Conservation (phyloP, 2,113 vertebrate genomes). For the Typhlomys cinereus region DNA sequence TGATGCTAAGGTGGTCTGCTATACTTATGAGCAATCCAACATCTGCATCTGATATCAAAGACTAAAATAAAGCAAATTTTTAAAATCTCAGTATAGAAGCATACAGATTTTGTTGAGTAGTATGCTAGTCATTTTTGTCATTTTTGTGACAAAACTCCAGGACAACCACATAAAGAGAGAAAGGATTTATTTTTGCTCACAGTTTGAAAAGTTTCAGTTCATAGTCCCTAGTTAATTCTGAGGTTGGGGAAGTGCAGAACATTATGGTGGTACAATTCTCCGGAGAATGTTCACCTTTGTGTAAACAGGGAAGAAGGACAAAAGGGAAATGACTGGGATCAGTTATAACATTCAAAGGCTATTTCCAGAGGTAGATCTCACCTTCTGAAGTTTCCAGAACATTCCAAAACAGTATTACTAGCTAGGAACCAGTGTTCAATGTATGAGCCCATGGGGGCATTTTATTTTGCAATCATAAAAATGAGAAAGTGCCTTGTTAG, state of each 20-base stretch:
- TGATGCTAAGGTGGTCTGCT: not conserved
- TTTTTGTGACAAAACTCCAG: not conserved
- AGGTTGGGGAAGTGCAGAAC: not conserved
- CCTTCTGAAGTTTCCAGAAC: not conserved
- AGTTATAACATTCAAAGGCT: not conserved
- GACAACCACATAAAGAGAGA: not conserved
- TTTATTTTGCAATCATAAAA: not conserved
- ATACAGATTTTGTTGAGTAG: not conserved
- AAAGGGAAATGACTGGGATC: not conserved
- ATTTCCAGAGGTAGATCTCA: not conserved
- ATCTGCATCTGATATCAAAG: not conserved
- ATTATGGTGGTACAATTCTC: not conserved
- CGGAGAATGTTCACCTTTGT: not conserved
- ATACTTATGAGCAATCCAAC: not conserved
- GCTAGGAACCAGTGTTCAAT: not conserved
- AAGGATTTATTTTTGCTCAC: not conserved
- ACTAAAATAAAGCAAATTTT: slow-evolving; percentile 28
- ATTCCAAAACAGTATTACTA: not conserved
- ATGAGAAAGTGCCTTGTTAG: not conserved
- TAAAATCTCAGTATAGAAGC: not conserved
- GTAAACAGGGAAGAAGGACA: not conserved
- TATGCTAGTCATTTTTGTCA: not conserved
- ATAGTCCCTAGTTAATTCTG: not conserved
- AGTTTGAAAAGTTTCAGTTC: not conserved
- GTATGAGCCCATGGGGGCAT: not conserved